Evolutionary conservation across 2,113 vertebrate genomes (phyloP), one percentile per base, ranked within the genome.

Genomic region (Melanerpes aurifrons): DNA sequence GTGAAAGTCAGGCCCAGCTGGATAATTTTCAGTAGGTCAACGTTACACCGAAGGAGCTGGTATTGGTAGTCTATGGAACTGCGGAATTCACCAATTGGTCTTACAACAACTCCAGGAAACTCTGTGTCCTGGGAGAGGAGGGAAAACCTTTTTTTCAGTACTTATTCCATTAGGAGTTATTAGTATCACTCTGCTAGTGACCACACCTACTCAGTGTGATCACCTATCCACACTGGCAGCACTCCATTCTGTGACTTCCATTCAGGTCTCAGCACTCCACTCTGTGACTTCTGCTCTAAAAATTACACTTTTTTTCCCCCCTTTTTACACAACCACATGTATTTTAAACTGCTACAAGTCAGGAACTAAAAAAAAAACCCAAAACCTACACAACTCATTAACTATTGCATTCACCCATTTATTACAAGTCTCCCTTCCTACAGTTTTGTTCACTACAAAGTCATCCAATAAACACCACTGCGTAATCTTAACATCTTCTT

Each of bases 31-130:
- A 99, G 97, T 47, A 99, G 98, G 96, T 99, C 99, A 25, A 99
- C 99, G 15, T 99, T 99, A 66, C 99, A 99, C 66, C 99, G 97
- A 31, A 99, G 97, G 71, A 99, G 98, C 96, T 99, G 99, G 92
- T 99, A 99, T 86, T 99, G 99, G 56, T 99, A 99, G 91, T 99
- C 99, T 26, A 99, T 99, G 29, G 99, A 99, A 94, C 99, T 99
- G 86, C 99, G 98, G 90, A 99, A 99, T 95, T 99, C 99, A 2
- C 99, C 99, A 6, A 99, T 99, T 0, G 99, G 99, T 79, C 99
- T 97, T 6, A 99, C 99, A 1, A 99, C 99, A 18, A 99, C 99
- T 7, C 99, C 99, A 1, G 99, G 99, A 92, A 99, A 99, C 58
- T 99, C 99, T 50, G 99, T 99, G 97, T 99, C 99, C 99, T 99